A percentile compares a stretch with the other conserved stretches of the same genome.
phyloP scores from a whole-genome alignment of 2,797 vertebrate species.

The Melanogrammus aeglefinus region DNA sequence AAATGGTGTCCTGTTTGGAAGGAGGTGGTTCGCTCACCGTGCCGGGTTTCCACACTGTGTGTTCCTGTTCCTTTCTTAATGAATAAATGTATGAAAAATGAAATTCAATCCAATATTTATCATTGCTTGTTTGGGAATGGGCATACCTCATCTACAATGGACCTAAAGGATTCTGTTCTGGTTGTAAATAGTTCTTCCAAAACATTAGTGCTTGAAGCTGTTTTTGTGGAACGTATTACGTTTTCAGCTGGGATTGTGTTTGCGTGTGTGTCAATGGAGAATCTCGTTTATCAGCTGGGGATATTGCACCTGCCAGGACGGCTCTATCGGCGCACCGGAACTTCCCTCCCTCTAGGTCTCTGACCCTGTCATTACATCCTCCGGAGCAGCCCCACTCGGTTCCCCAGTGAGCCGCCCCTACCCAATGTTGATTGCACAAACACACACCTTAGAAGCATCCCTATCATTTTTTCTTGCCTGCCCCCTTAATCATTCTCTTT shows the following conservation, averaged over 20 bases:
- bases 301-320: background rate
- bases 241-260: background rate
- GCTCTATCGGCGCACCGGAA: background rate
- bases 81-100: no score
- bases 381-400: background rate
- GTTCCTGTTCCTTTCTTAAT: no score
- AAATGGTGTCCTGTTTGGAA: no score
- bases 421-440: background rate
- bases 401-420: background rate
- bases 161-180: no score
- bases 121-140: no score
- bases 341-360: background rate
- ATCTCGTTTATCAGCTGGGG: background rate
- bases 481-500: background rate
- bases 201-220: no score
- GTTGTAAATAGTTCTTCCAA: no score
- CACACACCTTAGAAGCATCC: background rate
- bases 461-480: background rate
- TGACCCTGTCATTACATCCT: background rate
- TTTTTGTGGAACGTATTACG: no score
- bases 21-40: no score
- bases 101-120: no score
- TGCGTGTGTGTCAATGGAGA: background rate
- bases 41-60: no score
- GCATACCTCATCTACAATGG: no score